phyloP scores from a whole-genome alignment of 1,140 invertebrate genomes.

The Tachypleus tridentatus region DNA sequence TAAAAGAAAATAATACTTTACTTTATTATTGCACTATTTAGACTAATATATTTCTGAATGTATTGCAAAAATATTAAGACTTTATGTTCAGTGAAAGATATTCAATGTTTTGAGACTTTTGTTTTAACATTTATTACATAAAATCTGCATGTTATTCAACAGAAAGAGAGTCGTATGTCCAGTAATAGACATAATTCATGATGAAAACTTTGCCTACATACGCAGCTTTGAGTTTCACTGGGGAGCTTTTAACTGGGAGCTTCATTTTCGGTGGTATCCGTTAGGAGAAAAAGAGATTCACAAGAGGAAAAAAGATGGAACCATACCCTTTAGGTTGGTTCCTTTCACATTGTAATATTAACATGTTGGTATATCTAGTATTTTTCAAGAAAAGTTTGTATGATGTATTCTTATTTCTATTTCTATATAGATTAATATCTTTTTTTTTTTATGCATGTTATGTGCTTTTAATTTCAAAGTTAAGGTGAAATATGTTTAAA shows the following conservation, averaged over 20 bases:
- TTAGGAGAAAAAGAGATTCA: slow-evolving; percentile 35
- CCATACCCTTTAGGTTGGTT: slow-evolving; percentile 52
- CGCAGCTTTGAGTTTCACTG: slow-evolving; percentile 83
- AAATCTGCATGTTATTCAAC: slow-evolving; percentile 1
- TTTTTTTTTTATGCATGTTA: too few relatives aligned
- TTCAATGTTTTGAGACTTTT: background rate
- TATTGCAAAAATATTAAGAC: slow-evolving; percentile 1
- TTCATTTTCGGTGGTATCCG: slow-evolving; percentile 57
- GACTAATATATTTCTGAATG: background rate
- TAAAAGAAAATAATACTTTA: too few relatives aligned
- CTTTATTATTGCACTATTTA: background rate
- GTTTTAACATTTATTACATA: background rate
- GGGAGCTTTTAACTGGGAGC: slow-evolving; percentile 95
- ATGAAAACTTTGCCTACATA: slow-evolving; percentile 81
- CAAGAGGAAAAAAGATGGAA: slow-evolving; percentile 40
- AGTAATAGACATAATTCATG: slow-evolving; percentile 89
- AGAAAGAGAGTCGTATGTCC: slow-evolving; percentile 69
- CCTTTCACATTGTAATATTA: too few relatives aligned
- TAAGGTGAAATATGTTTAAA: too few relatives aligned
- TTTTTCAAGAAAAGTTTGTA: too few relatives aligned
- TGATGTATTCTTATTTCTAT: too few relatives aligned
- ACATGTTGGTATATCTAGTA: too few relatives aligned
- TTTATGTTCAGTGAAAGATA: background rate
- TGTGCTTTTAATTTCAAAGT: too few relatives aligned
- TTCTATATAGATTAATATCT: too few relatives aligned